Evolutionary conservation across 92 coral and sea anemone genomes (phyloP).

Genomic region (Palythoa grandiflora): DNA sequence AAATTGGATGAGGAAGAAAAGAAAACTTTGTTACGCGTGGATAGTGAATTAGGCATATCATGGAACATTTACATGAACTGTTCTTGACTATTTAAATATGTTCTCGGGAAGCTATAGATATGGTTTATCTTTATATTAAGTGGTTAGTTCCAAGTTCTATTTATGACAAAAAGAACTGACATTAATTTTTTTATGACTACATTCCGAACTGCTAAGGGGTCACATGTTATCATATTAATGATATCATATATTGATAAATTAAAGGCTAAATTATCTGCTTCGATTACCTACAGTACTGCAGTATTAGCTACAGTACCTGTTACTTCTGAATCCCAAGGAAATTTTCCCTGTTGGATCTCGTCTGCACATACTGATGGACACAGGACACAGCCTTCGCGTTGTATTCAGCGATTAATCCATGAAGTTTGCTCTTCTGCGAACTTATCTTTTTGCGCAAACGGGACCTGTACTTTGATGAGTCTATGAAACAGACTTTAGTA

Average conservation of each 20-base stretch:
- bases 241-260: neutral
- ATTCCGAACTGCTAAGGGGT: neutral
- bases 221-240: no score
- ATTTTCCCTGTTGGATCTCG: constrained; percentile 53
- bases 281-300: neutral
- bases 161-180: neutral
- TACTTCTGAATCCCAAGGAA: constrained; percentile 54
- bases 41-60: neutral
- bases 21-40: neutral
- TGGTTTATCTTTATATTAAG: neutral
- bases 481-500: neutral
- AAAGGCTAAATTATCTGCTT: neutral
- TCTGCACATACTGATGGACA: constrained; percentile 32
- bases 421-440: constrained; percentile 44
- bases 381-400: constrained; percentile 24
- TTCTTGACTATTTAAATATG: neutral
- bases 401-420: constrained; percentile 27
- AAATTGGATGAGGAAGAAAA: neutral
- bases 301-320: constrained; percentile 8
- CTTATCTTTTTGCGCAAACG: constrained; percentile 45
- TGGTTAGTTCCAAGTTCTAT: neutral
- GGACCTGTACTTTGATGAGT: constrained; percentile 45
- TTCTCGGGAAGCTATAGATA: neutral
- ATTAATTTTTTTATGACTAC: neutral
- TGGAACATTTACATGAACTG: neutral